Evolutionary conservation across 2,113 vertebrate genomes (phyloP).

Genomic region (Collichthys lucidus): DNA sequence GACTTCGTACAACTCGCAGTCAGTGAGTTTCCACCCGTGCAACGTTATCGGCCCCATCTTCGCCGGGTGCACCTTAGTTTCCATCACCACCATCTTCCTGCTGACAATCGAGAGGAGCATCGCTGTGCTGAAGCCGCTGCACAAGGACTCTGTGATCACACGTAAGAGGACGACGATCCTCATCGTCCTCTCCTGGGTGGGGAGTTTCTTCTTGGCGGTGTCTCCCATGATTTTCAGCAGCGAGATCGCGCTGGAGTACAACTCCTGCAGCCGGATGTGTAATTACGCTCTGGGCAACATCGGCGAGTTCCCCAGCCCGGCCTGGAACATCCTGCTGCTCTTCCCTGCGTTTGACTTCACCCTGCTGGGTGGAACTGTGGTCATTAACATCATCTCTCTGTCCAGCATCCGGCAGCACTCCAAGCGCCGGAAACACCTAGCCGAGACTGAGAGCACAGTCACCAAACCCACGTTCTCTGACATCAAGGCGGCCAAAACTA

Average conservation of each 20-base stretch:
- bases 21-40: slow-evolving; percentile 82
- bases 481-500: slow-evolving; percentile 86
- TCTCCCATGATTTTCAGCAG: slow-evolving; percentile 82
- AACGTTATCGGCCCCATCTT: slow-evolving; percentile 83
- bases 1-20: slow-evolving; percentile 73
- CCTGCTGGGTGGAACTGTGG: slow-evolving; percentile 81
- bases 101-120: slow-evolving; percentile 84
- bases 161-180: slow-evolving; percentile 80
- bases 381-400: slow-evolving; percentile 85
- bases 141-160: slow-evolving; percentile 84
- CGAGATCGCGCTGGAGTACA: slow-evolving; percentile 84
- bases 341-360: slow-evolving; percentile 87
- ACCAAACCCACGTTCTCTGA: slow-evolving; percentile 84
- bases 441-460: slow-evolving; percentile 70
- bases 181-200: slow-evolving; percentile 82
- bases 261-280: slow-evolving; percentile 87
- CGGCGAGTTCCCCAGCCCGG: slow-evolving; percentile 68
- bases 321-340: slow-evolving; percentile 85
- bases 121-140: slow-evolving; percentile 84
- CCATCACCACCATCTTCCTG: slow-evolving; percentile 85
- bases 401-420: slow-evolving; percentile 86
- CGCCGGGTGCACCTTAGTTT: slow-evolving; percentile 86
- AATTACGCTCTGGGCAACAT: slow-evolving; percentile 80
- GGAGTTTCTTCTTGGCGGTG: slow-evolving; percentile 83
- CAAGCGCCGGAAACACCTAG: slow-evolving; percentile 80